Percentiles rank a stretch among this genome's conserved stretches.
Evolutionary conservation across 2,888 invertebrate genomes (phyloP).

Genomic region (Arge pagana): DNA sequence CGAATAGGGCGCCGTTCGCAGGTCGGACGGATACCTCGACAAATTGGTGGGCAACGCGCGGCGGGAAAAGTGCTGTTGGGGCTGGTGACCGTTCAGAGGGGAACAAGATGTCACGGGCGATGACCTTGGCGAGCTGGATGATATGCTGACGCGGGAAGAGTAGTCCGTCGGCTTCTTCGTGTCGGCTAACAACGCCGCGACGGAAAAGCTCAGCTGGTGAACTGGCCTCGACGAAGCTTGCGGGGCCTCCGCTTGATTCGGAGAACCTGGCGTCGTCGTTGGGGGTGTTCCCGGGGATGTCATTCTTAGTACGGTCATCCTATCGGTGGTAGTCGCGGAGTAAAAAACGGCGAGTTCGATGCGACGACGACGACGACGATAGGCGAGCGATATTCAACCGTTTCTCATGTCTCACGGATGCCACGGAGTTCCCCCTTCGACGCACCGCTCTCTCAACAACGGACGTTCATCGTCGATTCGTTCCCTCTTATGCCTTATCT

Average conservation of each 20-base stretch:
- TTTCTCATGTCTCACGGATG: too few species aligned
- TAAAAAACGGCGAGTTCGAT: too few species aligned
- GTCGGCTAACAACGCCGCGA: constrained; percentile 64
- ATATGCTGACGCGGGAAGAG: constrained; percentile 15
- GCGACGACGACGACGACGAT: too few species aligned
- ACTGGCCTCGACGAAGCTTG: constrained; percentile 42
- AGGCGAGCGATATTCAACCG: too few species aligned
- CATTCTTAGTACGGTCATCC: constrained; percentile 56
- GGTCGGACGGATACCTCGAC: constrained; percentile 31
- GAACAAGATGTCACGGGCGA: constrained; percentile 35
- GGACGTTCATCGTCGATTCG: too few species aligned
- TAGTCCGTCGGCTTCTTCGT: constrained; percentile 46
- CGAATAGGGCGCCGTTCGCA: constrained; percentile 25
- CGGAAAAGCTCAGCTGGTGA: constrained; percentile 62
- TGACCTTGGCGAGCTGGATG: constrained; percentile 18
- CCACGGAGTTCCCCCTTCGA: too few species aligned
- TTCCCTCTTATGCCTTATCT: too few species aligned
- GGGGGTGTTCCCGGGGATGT: constrained; percentile 51
- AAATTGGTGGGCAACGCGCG: constrained; percentile 25
- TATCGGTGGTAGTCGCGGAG: too few species aligned
- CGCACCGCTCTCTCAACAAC: too few species aligned
- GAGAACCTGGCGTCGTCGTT: constrained; percentile 46
- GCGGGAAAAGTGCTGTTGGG: constrained; percentile 24
- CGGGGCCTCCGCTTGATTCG: constrained; percentile 32
- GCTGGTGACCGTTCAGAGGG: constrained; percentile 32